A percentile compares a stretch with the other conserved stretches of the same genome.
Conservation (phyloP, 2,797 vertebrate species). For the Tenualosa thibaudeaui region DNA sequence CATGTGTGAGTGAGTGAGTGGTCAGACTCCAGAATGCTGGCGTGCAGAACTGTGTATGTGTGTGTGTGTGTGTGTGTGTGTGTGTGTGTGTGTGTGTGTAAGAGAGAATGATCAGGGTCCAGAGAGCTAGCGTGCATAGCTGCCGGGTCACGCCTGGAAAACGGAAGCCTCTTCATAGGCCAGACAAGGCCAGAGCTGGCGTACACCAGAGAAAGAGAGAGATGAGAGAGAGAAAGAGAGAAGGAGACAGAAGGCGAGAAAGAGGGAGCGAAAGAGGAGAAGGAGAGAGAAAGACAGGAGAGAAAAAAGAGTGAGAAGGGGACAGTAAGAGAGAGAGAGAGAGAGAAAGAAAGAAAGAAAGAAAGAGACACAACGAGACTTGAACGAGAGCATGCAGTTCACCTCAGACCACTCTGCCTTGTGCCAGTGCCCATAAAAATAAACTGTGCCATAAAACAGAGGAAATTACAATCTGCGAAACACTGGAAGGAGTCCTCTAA, state of each 20-base stretch:
- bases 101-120: neutral
- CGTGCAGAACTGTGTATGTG: neutral
- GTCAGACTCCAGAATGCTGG: too few species aligned
- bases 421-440: constrained; percentile 60
- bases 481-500: constrained; percentile 56
- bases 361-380: neutral
- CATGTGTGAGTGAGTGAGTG: too few species aligned
- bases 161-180: neutral
- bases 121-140: neutral
- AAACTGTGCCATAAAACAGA: constrained; percentile 58
- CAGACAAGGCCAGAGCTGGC: constrained; percentile 1
- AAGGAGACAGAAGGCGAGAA: neutral
- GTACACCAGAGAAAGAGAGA: neutral
- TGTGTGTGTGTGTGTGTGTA: neutral
- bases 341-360: neutral
- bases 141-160: neutral
- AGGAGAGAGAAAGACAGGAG: neutral
- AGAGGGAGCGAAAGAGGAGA: neutral
- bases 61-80: constrained; percentile 28
- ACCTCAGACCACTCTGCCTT: constrained; percentile 44
- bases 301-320: neutral
- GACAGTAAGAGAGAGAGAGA: neutral
- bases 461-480: constrained; percentile 60
- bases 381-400: constrained; percentile 40
- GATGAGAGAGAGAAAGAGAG: neutral